These are phyloP conservation scores for Phyllotis vaccarum DNA, from an alignment of 2,797 vertebrate species.

Conservation along the genomic window DNA sequence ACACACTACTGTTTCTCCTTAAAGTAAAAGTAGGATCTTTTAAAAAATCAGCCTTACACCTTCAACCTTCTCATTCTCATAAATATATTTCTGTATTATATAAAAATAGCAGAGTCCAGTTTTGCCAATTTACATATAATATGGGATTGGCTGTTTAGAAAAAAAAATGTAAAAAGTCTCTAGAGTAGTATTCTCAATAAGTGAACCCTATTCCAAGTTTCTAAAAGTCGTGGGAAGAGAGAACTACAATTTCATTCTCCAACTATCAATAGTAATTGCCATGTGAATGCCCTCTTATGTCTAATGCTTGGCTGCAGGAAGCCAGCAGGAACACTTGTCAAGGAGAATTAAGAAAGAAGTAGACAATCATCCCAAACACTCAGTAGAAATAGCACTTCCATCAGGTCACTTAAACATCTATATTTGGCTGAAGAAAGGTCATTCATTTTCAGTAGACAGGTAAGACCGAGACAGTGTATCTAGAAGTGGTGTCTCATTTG, in stretches of 20 bases:
- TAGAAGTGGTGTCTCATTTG: background rate
- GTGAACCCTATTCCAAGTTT: background rate
- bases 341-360: background rate
- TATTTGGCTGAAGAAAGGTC: background rate
- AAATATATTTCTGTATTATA: background rate
- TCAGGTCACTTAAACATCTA: background rate
- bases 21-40: background rate
- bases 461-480: background rate
- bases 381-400: background rate
- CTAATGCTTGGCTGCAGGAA: background rate
- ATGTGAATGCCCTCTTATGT: background rate
- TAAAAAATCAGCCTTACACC: fast-evolving
- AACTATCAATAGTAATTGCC: background rate
- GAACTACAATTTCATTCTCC: background rate
- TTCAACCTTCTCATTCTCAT: background rate
- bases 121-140: background rate
- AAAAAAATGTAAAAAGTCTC: too few species aligned
- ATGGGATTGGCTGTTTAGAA: background rate
- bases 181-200: background rate
- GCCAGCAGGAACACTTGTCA: background rate
- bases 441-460: background rate
- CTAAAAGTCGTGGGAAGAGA: background rate
- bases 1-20: background rate
- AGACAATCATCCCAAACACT: background rate
- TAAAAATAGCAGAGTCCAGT: background rate